A percentile compares a stretch with the other conserved stretches of the same genome.
Conservation (phyloP, 2,888 invertebrate species). For the Polydrusus pterygomalis region DNA sequence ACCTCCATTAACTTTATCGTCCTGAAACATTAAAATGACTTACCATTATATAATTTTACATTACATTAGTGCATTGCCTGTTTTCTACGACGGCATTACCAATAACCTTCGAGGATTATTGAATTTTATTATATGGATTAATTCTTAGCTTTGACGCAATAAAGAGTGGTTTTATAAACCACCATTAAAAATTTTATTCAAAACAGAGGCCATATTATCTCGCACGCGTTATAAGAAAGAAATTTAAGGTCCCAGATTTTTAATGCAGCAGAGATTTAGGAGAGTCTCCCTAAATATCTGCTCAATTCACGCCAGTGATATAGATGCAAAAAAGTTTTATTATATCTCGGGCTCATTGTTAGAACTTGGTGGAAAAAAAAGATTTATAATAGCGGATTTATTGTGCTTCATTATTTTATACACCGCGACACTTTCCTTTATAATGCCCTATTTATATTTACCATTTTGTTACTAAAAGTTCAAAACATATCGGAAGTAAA, state of each 20-base stretch:
- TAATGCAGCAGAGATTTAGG: slow-evolving; percentile 49
- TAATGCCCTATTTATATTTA: neutral
- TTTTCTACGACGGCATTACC: too few relatives aligned
- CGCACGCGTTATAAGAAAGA: slow-evolving; percentile 45
- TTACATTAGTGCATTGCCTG: too few relatives aligned
- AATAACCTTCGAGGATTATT: too few relatives aligned
- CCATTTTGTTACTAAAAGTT: neutral
- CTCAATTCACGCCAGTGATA: slow-evolving; percentile 53
- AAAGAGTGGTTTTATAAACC: slow-evolving; percentile 26
- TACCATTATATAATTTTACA: too few relatives aligned
- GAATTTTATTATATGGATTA: neutral
- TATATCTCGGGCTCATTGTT: slow-evolving; percentile 52
- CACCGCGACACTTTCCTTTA: slow-evolving; percentile 16
- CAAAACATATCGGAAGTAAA: slow-evolving; percentile 1
- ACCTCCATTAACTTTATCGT: too few relatives aligned
- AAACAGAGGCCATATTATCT: slow-evolving; percentile 41
- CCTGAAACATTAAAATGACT: too few relatives aligned
- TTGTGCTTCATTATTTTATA: slow-evolving; percentile 30
- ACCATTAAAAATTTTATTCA: slow-evolving; percentile 43
- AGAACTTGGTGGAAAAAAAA: slow-evolving; percentile 48
- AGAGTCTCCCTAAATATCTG: slow-evolving; percentile 51
- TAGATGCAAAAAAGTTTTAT: slow-evolving; percentile 54
- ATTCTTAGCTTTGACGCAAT: slow-evolving; percentile 1
- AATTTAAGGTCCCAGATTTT: slow-evolving; percentile 49
- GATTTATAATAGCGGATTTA: slow-evolving; percentile 49